These are phyloP conservation scores for Acanthiza pusilla DNA, from an alignment of 2,797 vertebrate species.

Conservation along the genomic window DNA sequence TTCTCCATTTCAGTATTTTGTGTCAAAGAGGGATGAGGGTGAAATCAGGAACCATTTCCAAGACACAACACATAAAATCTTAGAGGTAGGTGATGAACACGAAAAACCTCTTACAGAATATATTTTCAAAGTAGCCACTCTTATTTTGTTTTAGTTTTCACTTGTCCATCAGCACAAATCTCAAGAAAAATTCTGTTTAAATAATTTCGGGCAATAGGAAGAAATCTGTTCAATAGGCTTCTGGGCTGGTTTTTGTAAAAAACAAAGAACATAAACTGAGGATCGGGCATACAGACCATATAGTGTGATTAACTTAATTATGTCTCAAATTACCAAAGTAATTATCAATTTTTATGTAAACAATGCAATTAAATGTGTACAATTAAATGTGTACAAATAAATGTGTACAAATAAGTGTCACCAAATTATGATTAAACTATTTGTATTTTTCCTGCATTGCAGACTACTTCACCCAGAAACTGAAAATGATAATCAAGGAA, in stretches of 20 bases:
- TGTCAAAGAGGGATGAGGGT: background rate
- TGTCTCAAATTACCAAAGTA: background rate
- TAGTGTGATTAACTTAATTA: background rate
- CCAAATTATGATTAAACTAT: background rate
- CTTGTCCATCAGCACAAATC: background rate
- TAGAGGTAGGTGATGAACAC: background rate
- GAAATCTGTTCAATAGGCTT: background rate
- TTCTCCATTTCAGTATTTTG: conserved; percentile 11
- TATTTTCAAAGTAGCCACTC: background rate
- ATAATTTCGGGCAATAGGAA: background rate
- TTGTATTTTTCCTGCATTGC: background rate
- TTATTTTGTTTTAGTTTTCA: background rate
- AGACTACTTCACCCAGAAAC: background rate
- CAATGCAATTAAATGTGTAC: background rate
- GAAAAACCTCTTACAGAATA: background rate
- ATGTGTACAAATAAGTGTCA: background rate
- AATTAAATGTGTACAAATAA: background rate
- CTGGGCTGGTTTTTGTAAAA: background rate
- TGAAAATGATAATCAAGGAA: background rate
- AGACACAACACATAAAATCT: background rate
- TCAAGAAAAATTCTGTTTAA: background rate
- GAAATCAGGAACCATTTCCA: background rate
- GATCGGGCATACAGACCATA: background rate
- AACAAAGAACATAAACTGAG: background rate
- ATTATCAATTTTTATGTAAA: background rate